phyloP scores from a whole-genome alignment of 2,888 invertebrate genomes.

The Andricus curvator region DNA sequence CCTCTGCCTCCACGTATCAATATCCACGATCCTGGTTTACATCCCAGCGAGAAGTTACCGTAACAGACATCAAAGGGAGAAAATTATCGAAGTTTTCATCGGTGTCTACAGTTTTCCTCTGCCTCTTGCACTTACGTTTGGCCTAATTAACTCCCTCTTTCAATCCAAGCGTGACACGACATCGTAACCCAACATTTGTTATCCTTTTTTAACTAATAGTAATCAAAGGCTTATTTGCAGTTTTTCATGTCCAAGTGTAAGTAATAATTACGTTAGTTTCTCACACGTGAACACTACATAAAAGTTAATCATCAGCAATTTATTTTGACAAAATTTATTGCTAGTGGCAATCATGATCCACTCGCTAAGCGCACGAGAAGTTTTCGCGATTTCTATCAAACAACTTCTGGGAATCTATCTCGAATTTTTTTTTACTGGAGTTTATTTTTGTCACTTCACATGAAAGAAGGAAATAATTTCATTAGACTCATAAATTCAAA shows the following conservation, averaged over 20 bases:
- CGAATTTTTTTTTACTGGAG: too few relatives aligned
- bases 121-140: not conserved
- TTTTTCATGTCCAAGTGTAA: not conserved
- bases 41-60: not conserved
- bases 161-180: not conserved
- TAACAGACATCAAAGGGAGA: not conserved
- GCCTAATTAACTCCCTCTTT: not conserved
- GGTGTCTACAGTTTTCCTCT: not conserved
- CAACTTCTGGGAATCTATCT: too few relatives aligned
- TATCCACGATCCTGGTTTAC: not conserved
- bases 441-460: too few relatives aligned
- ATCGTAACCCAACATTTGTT: not conserved
- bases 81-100: conserved; percentile 9
- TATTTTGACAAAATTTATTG: not conserved
- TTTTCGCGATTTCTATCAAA: not conserved
- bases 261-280: not conserved
- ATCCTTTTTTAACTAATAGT: not conserved
- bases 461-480: too few relatives aligned
- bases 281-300: not conserved
- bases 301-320: not conserved
- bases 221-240: not conserved
- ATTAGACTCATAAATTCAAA: too few relatives aligned
- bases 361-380: not conserved
- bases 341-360: not conserved
- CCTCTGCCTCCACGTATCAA: not conserved